Evolutionary conservation across 2,888 invertebrate genomes (phyloP).

Genomic region (Drosophila leonis): DNA sequence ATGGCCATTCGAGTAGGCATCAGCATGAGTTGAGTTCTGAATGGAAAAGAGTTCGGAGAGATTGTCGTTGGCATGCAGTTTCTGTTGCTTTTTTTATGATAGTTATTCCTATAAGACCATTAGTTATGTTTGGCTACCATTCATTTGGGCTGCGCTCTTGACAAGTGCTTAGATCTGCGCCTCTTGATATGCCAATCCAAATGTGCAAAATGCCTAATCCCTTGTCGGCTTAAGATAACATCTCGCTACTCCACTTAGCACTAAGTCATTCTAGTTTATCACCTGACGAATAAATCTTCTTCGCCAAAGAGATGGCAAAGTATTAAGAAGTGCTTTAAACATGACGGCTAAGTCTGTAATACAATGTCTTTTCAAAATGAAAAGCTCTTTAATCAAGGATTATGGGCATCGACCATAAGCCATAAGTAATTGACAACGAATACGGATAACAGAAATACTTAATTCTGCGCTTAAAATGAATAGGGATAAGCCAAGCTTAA

Average conservation of each 20-base stretch:
- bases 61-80: slow-evolving; percentile 2
- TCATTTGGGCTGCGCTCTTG: slow-evolving; percentile 22
- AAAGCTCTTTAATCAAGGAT: background rate
- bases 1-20: slow-evolving; percentile 12
- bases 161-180: slow-evolving; percentile 52
- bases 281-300: slow-evolving; percentile 30
- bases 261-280: slow-evolving; percentile 46
- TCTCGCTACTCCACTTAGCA: slow-evolving; percentile 56
- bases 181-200: slow-evolving; percentile 60
- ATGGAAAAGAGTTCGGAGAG: slow-evolving; percentile 9
- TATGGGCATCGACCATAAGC: background rate
- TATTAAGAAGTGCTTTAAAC: background rate
- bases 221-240: slow-evolving; percentile 56
- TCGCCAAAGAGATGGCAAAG: background rate
- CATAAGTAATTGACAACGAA: background rate
- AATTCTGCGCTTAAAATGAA: background rate
- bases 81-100: background rate
- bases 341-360: background rate
- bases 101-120: slow-evolving; percentile 32
- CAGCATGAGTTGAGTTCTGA: slow-evolving; percentile 25
- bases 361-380: background rate
- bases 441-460: background rate
- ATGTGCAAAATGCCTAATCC: slow-evolving; percentile 63
- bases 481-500: background rate
- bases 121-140: slow-evolving; percentile 28